Base-by-base conservation (phyloP, 1,140 invertebrate genomes). In the Plodia interpunctella region DNA sequence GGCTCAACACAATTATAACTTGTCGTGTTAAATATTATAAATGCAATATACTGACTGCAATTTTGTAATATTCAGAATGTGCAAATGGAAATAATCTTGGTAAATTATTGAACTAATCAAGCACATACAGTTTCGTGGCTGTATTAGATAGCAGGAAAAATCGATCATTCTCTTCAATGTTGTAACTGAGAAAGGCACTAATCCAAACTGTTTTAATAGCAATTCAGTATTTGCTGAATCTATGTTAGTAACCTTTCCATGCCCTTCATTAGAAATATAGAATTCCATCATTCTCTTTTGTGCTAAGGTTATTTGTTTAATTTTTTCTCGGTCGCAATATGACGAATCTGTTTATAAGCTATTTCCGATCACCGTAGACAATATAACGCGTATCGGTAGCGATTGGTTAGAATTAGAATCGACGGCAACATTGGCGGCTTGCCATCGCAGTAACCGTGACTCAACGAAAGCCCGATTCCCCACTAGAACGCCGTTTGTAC, bases 351-450 rank as follows among this genome's bases (percentile, higher is more conserved):
- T 53, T 21, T 25, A 52, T 52, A 49, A 30, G 15, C 62, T 63
- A 63, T 67, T 67, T 63, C 50, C 57, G 61, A 58, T 63, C 56
- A 57, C 58, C 58, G 25, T 58, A 56, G 57, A 59, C 30, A 44
- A 35, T 35, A 35, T 44, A 15, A 44, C 52, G 61, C 63, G 54
- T 64, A 63, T 65, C 59, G 53, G 54, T 55, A 52, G 30, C 53
- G 38, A 57, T 55, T 60, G 57, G 55, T 67, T 57, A 62, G 66
- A 59, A 65, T 69, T 59, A 62, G 66, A 59, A 65, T 69, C 61
- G 64, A 69, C 63, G 64, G 63, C 62, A 68, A 60, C 70, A 74
- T 76, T 82, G 80, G 76, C 77, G 57, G 64, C 57, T 65, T 80
- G 80, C 71, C 75, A 80, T 71, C 62, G 58, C 64, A 62, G 57